Base-by-base conservation (phyloP, 1,140 invertebrate genomes). In the Oncopodura yosiiana region DNA sequence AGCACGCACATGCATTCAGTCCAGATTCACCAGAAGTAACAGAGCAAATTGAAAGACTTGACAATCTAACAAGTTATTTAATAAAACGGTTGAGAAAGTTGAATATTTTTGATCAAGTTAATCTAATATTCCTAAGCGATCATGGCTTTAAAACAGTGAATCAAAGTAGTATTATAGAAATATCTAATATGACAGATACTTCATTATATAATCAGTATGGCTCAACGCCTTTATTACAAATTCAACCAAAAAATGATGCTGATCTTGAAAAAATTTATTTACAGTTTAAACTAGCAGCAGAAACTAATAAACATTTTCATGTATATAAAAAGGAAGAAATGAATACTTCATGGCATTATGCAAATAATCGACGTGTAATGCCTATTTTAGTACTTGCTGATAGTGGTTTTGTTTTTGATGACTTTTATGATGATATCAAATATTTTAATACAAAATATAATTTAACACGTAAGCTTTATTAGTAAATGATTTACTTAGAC, bases 91-190 rank as follows among this genome's bases (percentile, higher is more conserved):
- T 83, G 26, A 65, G 69, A 29, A 48, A 68, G 1, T 62, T 73
- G 50, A 66, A 70, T 9, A 67, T 84, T 32, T 66, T 66, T 32
- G 70, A 79, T 64, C 66, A 66, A 43, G 71, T 83, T 0, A 84
- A 85, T 67, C 68, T 86, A 1, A 74, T 86, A 53, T 71, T 86
- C 39, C 68, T 84, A 2, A 83, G 81, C 66, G 85, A 87, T 69
- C 84, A 87, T 70, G 84, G 85, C 14, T 84, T 86, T 79, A 63
- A 74, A 1, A 66, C 69, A 24, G 73, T 80, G 2, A 72, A 68
- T 4, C 60, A 67, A 39, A 68, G 74, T 29, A 67, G 71, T 57
- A 71, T 80, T 53, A 77, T 84, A 52, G 73, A 82, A 66, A 69
- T 83, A 21, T 75, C 75, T 24, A 66, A 76, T 29, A 75, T 75